These are phyloP conservation scores for Varecia variegata DNA, from an alignment of 2,797 vertebrate genomes.

Conservation along the genomic window DNA sequence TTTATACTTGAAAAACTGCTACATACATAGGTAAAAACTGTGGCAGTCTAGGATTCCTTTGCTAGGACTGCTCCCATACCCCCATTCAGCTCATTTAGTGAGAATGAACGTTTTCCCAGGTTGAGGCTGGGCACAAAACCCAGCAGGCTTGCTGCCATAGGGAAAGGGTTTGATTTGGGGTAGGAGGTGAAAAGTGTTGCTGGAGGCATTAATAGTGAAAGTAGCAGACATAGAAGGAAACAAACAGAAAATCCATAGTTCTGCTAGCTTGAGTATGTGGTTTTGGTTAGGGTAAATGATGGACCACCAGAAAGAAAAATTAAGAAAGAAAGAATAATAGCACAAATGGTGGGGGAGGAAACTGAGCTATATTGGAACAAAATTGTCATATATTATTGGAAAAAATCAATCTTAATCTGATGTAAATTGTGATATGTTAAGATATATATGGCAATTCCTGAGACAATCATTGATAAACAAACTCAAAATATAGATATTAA, in stretches of 20 bases:
- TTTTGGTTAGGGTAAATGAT: neutral
- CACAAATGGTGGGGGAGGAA: too few species aligned
- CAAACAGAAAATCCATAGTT: neutral
- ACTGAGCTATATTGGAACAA: too few species aligned
- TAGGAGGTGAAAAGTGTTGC: neutral
- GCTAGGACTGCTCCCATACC: neutral
- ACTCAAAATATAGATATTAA: too few species aligned
- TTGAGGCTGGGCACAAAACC: neutral
- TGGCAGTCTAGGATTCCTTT: neutral
- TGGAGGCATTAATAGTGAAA: neutral
- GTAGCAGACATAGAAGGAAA: neutral
- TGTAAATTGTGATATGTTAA: too few species aligned
- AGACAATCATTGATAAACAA: too few species aligned
- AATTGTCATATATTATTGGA: too few species aligned
- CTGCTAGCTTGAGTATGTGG: neutral
- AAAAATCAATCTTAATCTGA: too few species aligned
- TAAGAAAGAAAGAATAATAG: too few species aligned
- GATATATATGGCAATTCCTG: too few species aligned
- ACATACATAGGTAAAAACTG: neutral
- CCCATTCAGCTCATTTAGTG: neutral
- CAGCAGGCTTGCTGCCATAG: neutral
- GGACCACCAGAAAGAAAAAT: neutral
- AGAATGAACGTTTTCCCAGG: neutral
- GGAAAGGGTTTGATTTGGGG: neutral
- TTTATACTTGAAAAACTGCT: neutral